Conservation (phyloP, 2,888 invertebrate genomes). For the Lumbricus terrestris region DNA sequence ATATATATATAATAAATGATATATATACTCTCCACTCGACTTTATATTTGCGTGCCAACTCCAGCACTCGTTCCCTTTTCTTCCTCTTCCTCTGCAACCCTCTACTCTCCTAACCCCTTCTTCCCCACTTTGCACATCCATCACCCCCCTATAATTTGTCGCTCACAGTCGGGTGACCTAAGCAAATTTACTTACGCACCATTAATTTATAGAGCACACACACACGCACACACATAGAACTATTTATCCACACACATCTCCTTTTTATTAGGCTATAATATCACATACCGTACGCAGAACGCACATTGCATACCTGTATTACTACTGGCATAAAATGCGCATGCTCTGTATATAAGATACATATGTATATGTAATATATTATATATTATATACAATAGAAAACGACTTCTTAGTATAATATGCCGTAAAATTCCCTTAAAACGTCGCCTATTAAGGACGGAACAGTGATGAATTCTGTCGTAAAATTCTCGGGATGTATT, state of each 20-base stretch:
- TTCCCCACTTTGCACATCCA: neutral
- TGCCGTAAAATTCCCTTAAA: neutral
- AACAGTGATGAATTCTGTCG: neutral
- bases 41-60: neutral
- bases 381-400: neutral
- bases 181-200: neutral
- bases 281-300: neutral
- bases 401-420: neutral
- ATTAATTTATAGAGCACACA: neutral
- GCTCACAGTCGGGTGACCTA: neutral
- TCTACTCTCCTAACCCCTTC: neutral
- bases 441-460: neutral
- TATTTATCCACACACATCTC: neutral
- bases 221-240: no score
- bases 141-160: neutral
- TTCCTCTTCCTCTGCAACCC: no score
- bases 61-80: neutral
- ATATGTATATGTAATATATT: no score
- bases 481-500: neutral
- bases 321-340: neutral
- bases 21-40: neutral
- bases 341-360: neutral
- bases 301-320: neutral
- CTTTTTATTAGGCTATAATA: neutral
- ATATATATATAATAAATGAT: no score